Conservation (phyloP, 2,888 invertebrate species). For the Liodrosophila aerea region DNA sequence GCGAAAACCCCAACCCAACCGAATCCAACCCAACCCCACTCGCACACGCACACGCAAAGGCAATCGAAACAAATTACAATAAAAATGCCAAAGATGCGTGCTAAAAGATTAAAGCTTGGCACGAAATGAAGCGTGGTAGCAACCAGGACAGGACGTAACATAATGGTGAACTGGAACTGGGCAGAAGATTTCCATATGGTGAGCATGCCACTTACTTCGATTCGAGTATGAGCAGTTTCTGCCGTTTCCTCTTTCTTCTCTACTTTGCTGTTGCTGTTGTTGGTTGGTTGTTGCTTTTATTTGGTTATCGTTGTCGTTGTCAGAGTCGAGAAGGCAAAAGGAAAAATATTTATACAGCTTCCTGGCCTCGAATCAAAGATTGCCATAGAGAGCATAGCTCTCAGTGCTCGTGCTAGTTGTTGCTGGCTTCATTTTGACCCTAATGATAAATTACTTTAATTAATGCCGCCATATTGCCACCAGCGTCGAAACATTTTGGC, state of each 20-base stretch:
- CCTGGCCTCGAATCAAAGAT: constrained; percentile 64
- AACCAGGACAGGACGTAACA: constrained; percentile 17
- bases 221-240: constrained; percentile 4
- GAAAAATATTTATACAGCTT: constrained; percentile 75
- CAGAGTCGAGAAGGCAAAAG: constrained; percentile 55
- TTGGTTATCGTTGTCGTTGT: constrained; percentile 27
- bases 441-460: constrained; percentile 81
- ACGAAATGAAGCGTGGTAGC: constrained; percentile 63
- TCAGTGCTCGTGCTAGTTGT: constrained; percentile 7
- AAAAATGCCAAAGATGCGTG: constrained; percentile 73
- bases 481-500: constrained; percentile 49
- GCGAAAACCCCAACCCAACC: no score
- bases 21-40: constrained; percentile 2
- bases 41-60: constrained; percentile 31
- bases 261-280: neutral
- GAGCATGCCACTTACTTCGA: neutral
- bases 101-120: constrained; percentile 73
- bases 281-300: no score
- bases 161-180: constrained; percentile 4
- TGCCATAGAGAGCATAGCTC: constrained; percentile 28
- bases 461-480: constrained; percentile 79
- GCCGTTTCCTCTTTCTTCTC: neutral
- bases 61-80: constrained; percentile 77
- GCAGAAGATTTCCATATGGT: constrained; percentile 66
- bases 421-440: constrained; percentile 65